Evolutionary conservation across 35 echinoderm and acorn worm genomes (phyloP).

Genomic region (Holothuria glaberrima): DNA sequence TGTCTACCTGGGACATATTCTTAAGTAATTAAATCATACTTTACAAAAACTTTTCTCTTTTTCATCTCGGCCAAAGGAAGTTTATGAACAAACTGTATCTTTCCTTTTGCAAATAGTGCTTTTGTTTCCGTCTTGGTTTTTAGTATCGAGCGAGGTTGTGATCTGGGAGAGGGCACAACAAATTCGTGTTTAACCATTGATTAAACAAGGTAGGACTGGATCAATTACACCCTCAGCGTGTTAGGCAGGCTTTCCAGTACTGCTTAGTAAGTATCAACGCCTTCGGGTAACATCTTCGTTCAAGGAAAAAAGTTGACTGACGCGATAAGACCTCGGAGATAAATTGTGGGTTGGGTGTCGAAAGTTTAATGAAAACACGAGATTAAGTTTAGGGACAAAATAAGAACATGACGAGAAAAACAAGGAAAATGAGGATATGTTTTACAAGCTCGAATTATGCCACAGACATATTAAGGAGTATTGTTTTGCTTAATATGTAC

Average conservation of each 20-base stretch:
- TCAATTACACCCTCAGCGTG: slow-evolving; percentile 53
- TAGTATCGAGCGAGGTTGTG: slow-evolving; percentile 53
- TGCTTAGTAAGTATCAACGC: slow-evolving; percentile 44
- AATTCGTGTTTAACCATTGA: slow-evolving; percentile 63
- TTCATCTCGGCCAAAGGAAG: slow-evolving; percentile 38
- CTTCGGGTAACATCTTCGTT: slow-evolving; percentile 37
- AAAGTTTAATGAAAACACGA: slow-evolving; percentile 38
- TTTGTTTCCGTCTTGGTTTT: slow-evolving; percentile 27
- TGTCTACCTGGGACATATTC: slow-evolving; percentile 40
- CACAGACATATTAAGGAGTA: slow-evolving; percentile 58
- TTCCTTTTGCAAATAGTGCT: slow-evolving; percentile 52
- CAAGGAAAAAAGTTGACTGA: slow-evolving; percentile 25
- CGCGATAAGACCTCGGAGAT: slow-evolving; percentile 22
- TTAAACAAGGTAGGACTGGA: slow-evolving; percentile 44
- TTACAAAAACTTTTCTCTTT: slow-evolving; percentile 33
- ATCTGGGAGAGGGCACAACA: slow-evolving; percentile 29
- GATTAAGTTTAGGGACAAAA: slow-evolving; percentile 24
- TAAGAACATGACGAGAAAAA: neutral
- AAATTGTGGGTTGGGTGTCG: slow-evolving; percentile 50
- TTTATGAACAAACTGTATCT: slow-evolving; percentile 58
- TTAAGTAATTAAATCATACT: slow-evolving; percentile 54
- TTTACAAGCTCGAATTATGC: slow-evolving; percentile 62
- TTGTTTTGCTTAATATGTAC: slow-evolving; percentile 37
- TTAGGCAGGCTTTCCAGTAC: slow-evolving; percentile 36
- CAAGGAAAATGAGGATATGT: slow-evolving; percentile 33